phyloP scores from a whole-genome alignment of 2,888 invertebrate species.

The Chrysotoxum bicinctum region DNA sequence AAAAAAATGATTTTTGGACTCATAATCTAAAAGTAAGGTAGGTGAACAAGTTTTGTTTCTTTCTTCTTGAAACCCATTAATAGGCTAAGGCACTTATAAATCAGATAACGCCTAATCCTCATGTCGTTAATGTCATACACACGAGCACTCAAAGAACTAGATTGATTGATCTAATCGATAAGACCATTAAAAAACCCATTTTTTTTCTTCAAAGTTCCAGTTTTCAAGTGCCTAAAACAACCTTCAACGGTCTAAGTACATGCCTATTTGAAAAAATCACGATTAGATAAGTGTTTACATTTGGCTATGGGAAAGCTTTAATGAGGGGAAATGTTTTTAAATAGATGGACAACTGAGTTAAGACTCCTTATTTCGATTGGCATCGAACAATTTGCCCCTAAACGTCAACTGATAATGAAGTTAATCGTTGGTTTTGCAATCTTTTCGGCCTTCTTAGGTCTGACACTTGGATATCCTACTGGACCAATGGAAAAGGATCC shows the following conservation, averaged over 20 bases:
- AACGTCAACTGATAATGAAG: constrained; percentile 33
- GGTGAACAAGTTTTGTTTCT: neutral
- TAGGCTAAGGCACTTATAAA: neutral
- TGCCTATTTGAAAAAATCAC: neutral
- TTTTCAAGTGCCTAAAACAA: neutral
- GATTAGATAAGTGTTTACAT: constrained; percentile 20
- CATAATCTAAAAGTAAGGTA: neutral
- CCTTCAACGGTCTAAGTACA: neutral
- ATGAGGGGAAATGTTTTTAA: neutral
- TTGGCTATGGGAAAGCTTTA: neutral
- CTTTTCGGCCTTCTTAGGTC: neutral
- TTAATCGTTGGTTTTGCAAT: neutral
- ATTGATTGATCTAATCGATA: neutral
- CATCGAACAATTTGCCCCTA: neutral
- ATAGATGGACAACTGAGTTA: neutral
- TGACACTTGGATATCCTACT: constrained; percentile 31
- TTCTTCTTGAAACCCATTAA: neutral
- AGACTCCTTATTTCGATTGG: neutral
- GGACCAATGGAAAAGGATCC: constrained; percentile 82
- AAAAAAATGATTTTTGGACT: neutral
- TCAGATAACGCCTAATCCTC: neutral
- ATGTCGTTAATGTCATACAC: neutral
- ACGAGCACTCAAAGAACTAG: neutral
- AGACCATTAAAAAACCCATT: neutral
- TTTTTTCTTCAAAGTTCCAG: neutral